phyloP scores from a whole-genome alignment of 2,888 invertebrate genomes.

The Leptinotarsa haldemani region DNA sequence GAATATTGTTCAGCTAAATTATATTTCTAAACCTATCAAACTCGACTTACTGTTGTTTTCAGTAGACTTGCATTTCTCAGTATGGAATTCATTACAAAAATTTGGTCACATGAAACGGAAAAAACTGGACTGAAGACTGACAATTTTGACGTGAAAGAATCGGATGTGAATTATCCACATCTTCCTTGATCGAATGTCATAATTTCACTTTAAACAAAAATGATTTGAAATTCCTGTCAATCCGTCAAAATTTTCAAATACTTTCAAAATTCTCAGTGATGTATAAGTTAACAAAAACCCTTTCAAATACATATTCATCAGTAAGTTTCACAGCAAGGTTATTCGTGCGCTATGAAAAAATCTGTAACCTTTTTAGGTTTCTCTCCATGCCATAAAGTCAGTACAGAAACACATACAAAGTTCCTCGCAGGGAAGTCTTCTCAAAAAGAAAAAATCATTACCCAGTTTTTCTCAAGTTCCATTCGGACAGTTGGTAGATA shows the following conservation, averaged over 20 bases:
- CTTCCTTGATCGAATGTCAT: slow-evolving; percentile 34
- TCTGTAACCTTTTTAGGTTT: background rate
- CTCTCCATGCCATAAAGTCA: slow-evolving; percentile 9
- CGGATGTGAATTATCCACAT: slow-evolving; percentile 32
- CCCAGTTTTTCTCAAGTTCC: background rate
- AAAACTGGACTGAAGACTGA: slow-evolving; percentile 46
- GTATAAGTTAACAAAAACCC: slow-evolving; percentile 12
- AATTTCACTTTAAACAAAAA: slow-evolving; percentile 32
- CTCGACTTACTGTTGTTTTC: slow-evolving; percentile 50
- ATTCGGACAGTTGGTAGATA: background rate
- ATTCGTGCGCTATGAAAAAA: background rate
- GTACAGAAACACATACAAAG: background rate
- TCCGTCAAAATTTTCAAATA: slow-evolving; percentile 25
- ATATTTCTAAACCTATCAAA: background rate
- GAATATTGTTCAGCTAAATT: background rate
- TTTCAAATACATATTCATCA: slow-evolving; percentile 17
- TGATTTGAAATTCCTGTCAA: slow-evolving; percentile 30
- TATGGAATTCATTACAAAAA: slow-evolving; percentile 53
- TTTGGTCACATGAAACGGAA: slow-evolving; percentile 48
- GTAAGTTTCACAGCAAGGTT: slow-evolving; percentile 3
- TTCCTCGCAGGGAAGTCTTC: background rate
- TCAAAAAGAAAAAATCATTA: slow-evolving; percentile 6
- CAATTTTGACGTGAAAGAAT: slow-evolving; percentile 48
- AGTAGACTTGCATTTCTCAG: slow-evolving; percentile 49
- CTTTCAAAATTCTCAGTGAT: slow-evolving; percentile 33